A percentile compares a stretch with the other conserved stretches of the same genome.
Evolutionary conservation across 2,888 invertebrate genomes (phyloP).

Genomic region (Oscheius sp.): DNA sequence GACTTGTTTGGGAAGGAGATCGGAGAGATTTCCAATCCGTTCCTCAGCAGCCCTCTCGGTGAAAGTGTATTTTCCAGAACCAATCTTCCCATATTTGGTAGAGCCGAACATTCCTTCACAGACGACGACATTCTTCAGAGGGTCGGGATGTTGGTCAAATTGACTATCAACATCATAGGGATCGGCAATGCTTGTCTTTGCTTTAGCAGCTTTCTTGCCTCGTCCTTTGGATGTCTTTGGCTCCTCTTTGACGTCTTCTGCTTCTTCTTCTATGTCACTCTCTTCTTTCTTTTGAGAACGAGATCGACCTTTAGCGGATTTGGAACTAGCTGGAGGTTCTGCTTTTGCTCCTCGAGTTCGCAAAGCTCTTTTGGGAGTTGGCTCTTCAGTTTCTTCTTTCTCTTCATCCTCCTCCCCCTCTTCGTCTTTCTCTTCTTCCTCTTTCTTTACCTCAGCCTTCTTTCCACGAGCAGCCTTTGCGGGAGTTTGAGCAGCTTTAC

Average conservation of each 20-base stretch:
- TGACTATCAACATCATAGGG: conserved; percentile 62
- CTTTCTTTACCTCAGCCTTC: neutral
- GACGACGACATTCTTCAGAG: conserved; percentile 60
- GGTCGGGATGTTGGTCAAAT: conserved; percentile 62
- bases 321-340: neutral
- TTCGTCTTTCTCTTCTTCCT: conserved; percentile 17
- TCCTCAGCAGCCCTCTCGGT: conserved; percentile 58
- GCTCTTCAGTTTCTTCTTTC: neutral
- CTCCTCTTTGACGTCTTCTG: neutral
- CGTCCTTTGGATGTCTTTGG: neutral
- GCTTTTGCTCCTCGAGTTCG: neutral
- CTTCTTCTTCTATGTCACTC: neutral
- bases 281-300: neutral
- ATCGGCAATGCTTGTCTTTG: conserved; percentile 29
- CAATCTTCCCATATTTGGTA: conserved; percentile 46
- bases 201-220: neutral
- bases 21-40: conserved; percentile 33
- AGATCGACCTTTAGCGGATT: neutral
- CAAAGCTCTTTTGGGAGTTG: neutral
- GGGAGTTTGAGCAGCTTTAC: too few relatives aligned
- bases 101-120: conserved; percentile 51
- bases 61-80: conserved; percentile 45
- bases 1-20: conserved; percentile 23
- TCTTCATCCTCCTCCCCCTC: conserved; percentile 27
- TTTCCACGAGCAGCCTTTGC: conserved; percentile 1